phyloP scores from a whole-genome alignment of 2,797 vertebrate species.

The Eulemur rubriventer region DNA sequence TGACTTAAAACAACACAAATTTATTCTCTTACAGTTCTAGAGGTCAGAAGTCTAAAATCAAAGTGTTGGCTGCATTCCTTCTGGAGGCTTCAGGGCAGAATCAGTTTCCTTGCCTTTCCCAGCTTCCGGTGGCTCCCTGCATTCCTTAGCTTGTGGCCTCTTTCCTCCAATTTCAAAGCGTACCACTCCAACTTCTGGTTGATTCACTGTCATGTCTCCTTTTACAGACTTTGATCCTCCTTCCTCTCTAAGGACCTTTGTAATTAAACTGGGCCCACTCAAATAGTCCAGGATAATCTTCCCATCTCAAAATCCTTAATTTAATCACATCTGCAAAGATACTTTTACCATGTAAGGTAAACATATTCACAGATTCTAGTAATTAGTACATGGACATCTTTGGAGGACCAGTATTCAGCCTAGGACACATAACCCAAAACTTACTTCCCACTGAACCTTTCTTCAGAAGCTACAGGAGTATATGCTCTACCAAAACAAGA shows the following conservation, averaged over 20 bases:
- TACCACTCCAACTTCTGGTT: neutral
- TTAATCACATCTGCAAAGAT: neutral
- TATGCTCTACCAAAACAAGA: neutral
- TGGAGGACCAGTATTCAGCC: neutral
- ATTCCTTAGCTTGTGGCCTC: neutral
- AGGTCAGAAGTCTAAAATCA: neutral
- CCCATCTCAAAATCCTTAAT: neutral
- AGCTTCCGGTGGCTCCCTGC: neutral
- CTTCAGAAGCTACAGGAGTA: neutral
- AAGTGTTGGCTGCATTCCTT: neutral
- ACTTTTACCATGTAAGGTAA: neutral
- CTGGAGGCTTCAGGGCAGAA: neutral
- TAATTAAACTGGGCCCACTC: neutral
- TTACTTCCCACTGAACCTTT: neutral
- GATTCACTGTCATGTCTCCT: neutral
- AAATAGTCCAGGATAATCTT: conserved; percentile 4
- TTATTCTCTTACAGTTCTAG: neutral
- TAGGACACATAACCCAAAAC: neutral
- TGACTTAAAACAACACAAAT: neutral
- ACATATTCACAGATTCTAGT: neutral
- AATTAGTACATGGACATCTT: neutral
- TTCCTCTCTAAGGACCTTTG: neutral
- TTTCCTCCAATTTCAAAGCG: neutral
- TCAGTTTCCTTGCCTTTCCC: neutral
- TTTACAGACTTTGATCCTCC: neutral